Base-by-base conservation (phyloP, 2,888 invertebrate genomes). In the Harmothoe impar region DNA sequence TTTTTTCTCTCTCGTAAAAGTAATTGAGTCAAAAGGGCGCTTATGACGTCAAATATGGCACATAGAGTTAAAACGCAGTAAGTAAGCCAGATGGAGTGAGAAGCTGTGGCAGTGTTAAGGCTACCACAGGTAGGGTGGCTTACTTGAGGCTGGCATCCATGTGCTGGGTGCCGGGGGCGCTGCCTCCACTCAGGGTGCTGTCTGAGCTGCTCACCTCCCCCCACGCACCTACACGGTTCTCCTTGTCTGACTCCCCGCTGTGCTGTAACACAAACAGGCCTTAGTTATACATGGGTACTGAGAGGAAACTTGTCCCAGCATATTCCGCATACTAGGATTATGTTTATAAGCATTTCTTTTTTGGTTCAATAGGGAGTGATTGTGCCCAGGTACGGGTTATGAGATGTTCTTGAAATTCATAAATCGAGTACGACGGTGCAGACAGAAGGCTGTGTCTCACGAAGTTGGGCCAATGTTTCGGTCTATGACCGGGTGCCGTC, bases 171-270 rank as follows among this genome's bases (percentile, higher is more conserved):
- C 84, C 84, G 5, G 84, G 86, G 1, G 23, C 51, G 29, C 89
- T 89, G 51, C 54, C 88, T 20, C 72, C 90, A 51, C 56, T 84
- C 12, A 90, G 88, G 25, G 85, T 90, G 31, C 86, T 84, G 25
- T 84, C 84, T n/a, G 84, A 62, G 25, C 72, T 72, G 77, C 90
- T 90, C 51, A 88, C 35, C 33, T 90, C 90, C 10, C 90, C 84
- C 90, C 90, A 90, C 33, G 56, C 84, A 23, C 90, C 56, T 17
- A 56, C 88, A 29, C 90, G 51, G 31, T 90, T 88, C 90, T 90
- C 88, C 89, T 89, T 89, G 25, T 89, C 89, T 1, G 89, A 89
- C 35, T 68, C 89, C 0, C 77, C 72, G 29, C 89, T 89, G 5
- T 23, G 51, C 90, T 90, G 52, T 35, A 85, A 29, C 17, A 89